Percentiles rank a stretch among this genome's conserved stretches.
phyloP scores from a whole-genome alignment of 2,797 vertebrate species.

The Lithobates pipiens region DNA sequence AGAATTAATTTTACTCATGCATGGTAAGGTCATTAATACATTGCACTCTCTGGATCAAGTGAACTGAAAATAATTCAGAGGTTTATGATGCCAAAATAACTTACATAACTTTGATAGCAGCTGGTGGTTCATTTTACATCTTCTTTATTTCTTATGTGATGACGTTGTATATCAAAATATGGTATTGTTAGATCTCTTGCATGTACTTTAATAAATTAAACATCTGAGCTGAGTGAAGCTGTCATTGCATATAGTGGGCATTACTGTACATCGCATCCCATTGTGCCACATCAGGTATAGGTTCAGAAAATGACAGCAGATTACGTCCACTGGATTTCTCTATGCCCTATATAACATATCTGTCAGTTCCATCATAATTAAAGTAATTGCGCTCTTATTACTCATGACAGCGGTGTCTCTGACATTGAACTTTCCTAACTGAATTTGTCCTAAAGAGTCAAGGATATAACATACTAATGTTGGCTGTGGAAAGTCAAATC shows the following conservation, averaged over 20 bases:
- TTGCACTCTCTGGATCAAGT: too few species aligned
- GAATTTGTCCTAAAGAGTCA: slow-evolving; percentile 26
- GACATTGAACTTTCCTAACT: slow-evolving; percentile 36
- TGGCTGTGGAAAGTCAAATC: background rate
- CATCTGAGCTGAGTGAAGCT: slow-evolving; percentile 9
- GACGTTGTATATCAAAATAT: background rate
- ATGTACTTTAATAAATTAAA: background rate
- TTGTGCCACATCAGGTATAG: slow-evolving; percentile 13
- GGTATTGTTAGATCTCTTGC: too few species aligned
- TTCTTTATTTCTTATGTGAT: background rate
- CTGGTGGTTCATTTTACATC: too few species aligned
- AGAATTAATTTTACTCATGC: too few species aligned
- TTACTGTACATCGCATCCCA: slow-evolving; percentile 8
- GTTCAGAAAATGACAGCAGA: slow-evolving; percentile 35
- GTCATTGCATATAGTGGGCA: background rate
- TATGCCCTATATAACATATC: slow-evolving; percentile 39
- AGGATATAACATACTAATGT: slow-evolving; percentile 22
- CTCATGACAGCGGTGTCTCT: slow-evolving; percentile 39
- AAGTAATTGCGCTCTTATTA: slow-evolving; percentile 19
- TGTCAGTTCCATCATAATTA: slow-evolving; percentile 53
- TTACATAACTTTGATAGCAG: too few species aligned
- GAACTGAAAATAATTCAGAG: too few species aligned
- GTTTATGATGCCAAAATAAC: too few species aligned
- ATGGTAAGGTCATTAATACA: too few species aligned
- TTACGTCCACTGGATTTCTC: slow-evolving; percentile 25